phyloP scores from a whole-genome alignment of 2,888 invertebrate genomes.

The Lepetodrilus schrolli region DNA sequence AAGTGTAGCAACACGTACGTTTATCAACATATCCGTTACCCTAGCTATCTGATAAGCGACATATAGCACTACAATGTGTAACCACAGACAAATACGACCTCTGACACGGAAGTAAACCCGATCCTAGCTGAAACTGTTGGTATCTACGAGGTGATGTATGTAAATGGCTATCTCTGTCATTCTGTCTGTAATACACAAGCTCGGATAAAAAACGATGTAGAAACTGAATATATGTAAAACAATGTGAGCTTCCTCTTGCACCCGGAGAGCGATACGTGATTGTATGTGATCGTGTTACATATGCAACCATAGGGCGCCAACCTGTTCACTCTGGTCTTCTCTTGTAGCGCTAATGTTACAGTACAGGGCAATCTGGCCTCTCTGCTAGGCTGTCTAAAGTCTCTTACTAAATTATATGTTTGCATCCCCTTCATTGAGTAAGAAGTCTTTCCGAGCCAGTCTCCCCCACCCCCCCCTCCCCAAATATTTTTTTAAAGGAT shows the following conservation, averaged over 20 bases:
- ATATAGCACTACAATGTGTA: not conserved
- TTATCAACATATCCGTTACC: conserved; percentile 18
- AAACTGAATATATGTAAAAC: conserved; percentile 9
- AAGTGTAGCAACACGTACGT: too few species aligned
- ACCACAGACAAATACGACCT: not conserved
- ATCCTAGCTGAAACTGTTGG: conserved; percentile 4
- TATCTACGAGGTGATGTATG: conserved; percentile 13
- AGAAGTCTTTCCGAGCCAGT: too few species aligned
- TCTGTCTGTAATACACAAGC: not conserved
- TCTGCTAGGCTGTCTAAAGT: too few species aligned
- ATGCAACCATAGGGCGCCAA: not conserved
- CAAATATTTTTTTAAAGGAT: too few species aligned
- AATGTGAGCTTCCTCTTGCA: not conserved
- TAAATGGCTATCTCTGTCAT: not conserved
- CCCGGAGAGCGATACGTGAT: not conserved
- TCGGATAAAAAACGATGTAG: not conserved
- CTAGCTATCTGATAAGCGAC: not conserved
- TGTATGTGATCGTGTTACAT: not conserved
- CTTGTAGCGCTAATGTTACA: too few species aligned
- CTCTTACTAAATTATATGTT: too few species aligned
- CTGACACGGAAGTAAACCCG: not conserved
- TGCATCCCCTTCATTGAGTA: too few species aligned
- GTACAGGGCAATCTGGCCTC: too few species aligned
- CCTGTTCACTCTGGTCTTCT: too few species aligned
- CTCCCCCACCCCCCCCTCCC: too few species aligned